A percentile compares a stretch with the other conserved stretches of the same genome.
Evolutionary conservation across 2,113 vertebrate species (phyloP).

Genomic region (Capra hircus): DNA sequence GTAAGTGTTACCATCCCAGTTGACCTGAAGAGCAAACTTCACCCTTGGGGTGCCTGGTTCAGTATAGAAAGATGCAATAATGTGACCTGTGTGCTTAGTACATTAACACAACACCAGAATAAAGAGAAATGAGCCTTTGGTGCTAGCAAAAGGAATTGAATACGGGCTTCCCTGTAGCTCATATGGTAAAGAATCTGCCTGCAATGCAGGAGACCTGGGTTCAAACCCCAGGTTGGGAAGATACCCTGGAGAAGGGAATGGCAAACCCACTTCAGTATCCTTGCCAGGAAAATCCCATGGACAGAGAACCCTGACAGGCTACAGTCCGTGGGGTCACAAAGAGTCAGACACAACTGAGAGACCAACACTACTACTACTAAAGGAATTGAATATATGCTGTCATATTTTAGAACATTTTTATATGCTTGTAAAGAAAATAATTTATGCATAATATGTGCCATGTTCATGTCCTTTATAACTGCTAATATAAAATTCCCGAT

Average conservation of each 20-base stretch:
- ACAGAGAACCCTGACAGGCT: not conserved
- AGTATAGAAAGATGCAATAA: not conserved
- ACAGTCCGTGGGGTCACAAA: accelerated
- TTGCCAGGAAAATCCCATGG: not conserved
- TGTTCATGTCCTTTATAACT: not conserved
- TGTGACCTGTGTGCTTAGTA: not conserved
- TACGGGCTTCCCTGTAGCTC: not conserved
- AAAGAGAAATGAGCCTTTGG: not conserved
- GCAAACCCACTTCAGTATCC: not conserved
- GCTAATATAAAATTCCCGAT: not conserved
- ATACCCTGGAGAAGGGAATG: not conserved
- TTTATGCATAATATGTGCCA: not conserved
- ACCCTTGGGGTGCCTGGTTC: not conserved
- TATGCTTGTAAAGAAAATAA: not conserved
- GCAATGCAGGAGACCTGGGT: not conserved
- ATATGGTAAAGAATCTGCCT: not conserved
- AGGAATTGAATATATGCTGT: not conserved
- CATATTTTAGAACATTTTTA: not conserved
- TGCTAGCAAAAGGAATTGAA: not conserved
- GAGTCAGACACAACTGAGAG: not conserved
- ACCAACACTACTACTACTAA: not conserved
- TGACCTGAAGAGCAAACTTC: not conserved
- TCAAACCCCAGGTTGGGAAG: not conserved
- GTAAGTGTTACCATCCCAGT: not conserved
- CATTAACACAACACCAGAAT: not conserved